Conservation (phyloP, 1,140 invertebrate genomes). For the Drosophila leontia region DNA sequence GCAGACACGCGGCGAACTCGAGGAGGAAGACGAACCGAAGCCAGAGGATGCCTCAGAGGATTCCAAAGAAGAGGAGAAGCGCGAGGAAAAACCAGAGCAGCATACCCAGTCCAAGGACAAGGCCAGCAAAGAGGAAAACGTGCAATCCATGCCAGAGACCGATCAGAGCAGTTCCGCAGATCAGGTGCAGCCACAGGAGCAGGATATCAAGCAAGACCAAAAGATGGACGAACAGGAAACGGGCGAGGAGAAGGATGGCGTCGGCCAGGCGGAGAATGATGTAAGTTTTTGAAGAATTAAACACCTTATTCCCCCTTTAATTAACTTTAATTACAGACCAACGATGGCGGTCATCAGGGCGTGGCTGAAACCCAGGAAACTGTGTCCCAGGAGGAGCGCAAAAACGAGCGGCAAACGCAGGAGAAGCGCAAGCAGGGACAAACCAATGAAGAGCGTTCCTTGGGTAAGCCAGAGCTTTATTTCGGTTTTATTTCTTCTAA, state of each 20-base stretch:
- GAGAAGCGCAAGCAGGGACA: conserved; percentile 80
- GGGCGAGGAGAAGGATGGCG: conserved; percentile 87
- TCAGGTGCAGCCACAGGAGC: conserved; percentile 70
- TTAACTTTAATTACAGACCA: conserved; percentile 69
- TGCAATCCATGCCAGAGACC: conserved; percentile 86
- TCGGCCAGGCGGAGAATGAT: conserved; percentile 88
- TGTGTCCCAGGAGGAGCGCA: conserved; percentile 77
- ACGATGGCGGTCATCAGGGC: conserved; percentile 87
- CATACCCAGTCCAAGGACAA: conserved; percentile 89
- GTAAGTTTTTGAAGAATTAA: conserved; percentile 69
- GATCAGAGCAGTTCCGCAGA: conserved; percentile 78
- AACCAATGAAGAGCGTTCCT: conserved; percentile 87
- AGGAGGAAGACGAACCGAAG: conserved; percentile 62
- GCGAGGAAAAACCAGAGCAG: conserved; percentile 86
- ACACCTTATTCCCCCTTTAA: too few relatives aligned
- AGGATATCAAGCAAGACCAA: conserved; percentile 79
- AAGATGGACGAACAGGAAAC: conserved; percentile 83
- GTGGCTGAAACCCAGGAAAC: conserved; percentile 85
- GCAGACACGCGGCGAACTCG: conserved; percentile 70
- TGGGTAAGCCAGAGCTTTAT: conserved; percentile 81
- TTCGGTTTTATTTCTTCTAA: too few relatives aligned
- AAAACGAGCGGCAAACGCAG: conserved; percentile 75
- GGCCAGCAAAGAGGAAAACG: conserved; percentile 86
- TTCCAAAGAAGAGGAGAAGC: conserved; percentile 57
- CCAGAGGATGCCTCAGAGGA: conserved; percentile 74